These are phyloP conservation scores for Pristis pectinata DNA, from an alignment of 2,797 vertebrate species.

Conservation along the genomic window DNA sequence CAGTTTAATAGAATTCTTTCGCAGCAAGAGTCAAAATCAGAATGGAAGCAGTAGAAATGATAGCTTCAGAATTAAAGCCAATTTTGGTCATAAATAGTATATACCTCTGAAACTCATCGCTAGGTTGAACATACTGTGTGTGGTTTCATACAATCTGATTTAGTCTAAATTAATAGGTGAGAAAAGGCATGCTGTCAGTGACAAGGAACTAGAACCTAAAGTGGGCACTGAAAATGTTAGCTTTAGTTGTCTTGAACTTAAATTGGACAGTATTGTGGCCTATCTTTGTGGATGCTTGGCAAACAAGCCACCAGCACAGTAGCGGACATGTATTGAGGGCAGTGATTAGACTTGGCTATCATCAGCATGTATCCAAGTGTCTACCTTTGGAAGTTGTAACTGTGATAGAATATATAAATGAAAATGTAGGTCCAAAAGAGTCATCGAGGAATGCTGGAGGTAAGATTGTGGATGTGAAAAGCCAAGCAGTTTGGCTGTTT, in stretches of 20 bases:
- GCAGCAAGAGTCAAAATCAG: neutral
- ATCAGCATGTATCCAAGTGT: neutral
- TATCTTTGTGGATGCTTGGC: neutral
- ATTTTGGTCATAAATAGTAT: neutral
- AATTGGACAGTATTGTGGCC: neutral
- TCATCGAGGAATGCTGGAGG: neutral
- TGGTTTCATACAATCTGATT: neutral
- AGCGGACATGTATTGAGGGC: neutral
- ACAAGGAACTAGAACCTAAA: neutral
- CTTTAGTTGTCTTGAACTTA: neutral
- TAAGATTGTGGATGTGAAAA: neutral
- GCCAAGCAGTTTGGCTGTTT: neutral
- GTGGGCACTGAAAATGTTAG: neutral
- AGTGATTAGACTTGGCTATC: neutral
- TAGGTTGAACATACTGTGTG: neutral
- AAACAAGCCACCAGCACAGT: neutral
- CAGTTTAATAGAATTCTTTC: neutral
- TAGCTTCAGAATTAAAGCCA: neutral
- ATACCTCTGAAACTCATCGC: neutral
- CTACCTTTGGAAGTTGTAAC: neutral
- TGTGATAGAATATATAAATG: neutral
- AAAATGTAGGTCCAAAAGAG: neutral
- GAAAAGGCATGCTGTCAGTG: neutral
- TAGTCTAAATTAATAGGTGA: neutral
- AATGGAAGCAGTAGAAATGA: neutral